Evolutionary conservation across 2,113 vertebrate genomes (phyloP).

Genomic region (Pseudolaguvia tuberculata): DNA sequence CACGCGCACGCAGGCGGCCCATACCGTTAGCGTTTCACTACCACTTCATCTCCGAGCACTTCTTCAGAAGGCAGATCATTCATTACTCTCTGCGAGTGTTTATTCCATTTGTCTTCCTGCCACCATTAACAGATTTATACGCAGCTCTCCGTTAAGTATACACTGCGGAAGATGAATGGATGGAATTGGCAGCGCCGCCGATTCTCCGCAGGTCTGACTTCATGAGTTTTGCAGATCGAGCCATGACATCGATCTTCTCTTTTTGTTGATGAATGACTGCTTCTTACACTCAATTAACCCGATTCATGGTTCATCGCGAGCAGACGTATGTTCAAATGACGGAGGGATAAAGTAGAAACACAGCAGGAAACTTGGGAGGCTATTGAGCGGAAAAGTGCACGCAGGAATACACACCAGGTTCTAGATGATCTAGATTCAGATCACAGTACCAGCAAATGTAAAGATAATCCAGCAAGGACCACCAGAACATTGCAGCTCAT

Average conservation of each 20-base stretch:
- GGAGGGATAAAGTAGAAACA: neutral
- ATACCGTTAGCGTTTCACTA: conserved; percentile 24
- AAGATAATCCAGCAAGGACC: neutral
- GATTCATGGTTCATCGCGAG: neutral
- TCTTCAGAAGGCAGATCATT: conserved; percentile 59
- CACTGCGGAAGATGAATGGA: conserved; percentile 24
- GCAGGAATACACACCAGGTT: too few species aligned
- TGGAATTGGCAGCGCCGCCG: conserved; percentile 31
- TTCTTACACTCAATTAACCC: conserved; percentile 30
- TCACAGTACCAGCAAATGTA: neutral
- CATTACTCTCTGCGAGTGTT: conserved; percentile 60
- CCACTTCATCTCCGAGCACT: conserved; percentile 60
- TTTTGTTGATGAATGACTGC: conserved; percentile 25
- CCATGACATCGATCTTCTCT: neutral
- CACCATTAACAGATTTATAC: conserved; percentile 55
- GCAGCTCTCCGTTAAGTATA: conserved; percentile 37
- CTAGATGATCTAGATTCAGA: neutral
- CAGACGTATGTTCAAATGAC: neutral
- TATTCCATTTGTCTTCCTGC: conserved; percentile 56
- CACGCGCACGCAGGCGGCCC: conserved; percentile 5
- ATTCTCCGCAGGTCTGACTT: conserved; percentile 13
- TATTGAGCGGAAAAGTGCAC: conserved; percentile 18
- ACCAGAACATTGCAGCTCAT: neutral
- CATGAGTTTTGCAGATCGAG: conserved; percentile 17
- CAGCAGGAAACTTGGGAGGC: conserved; percentile 8